Evolutionary conservation across 1,140 invertebrate genomes (phyloP), one percentile per base, ranked within the genome.

Genomic region (Asbolus verrucosus): DNA sequence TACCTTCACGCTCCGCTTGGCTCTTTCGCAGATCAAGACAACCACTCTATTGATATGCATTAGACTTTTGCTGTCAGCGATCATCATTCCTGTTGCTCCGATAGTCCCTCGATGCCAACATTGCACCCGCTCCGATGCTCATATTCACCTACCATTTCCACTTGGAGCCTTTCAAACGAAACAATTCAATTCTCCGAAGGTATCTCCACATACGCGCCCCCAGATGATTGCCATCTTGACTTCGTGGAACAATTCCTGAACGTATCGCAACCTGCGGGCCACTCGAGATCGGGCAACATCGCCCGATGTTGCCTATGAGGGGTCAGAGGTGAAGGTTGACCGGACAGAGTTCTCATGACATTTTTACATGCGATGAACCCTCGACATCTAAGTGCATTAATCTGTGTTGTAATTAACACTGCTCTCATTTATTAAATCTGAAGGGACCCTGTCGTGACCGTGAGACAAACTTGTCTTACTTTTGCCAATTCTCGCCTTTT

Each of bases 21-120:
- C 63, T 62, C 60, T 69, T 33, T 50, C 36, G 36, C 54, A 54
- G 67, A 69, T 69, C 72, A 59, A 62, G 67, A 70, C 63, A 63
- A 63, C 62, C 38, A 31, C 30, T 67, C 72, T 71, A 76, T 76
- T 76, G 74, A 76, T 74, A 76, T 76, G 74, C 74, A 76, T 72
- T 69, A 69, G 71, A 69, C 71, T 69, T 62, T 72, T 72, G 71
- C 67, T 59, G 60, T 31, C 50, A 31, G 41, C 62, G 62, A 65
- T 65, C 62, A 65, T 30, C 38, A 43, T 46, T 65, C 38, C 21
- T 65, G 38, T 46, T 65, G 31, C 54, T 59, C 21, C 24, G 65
- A 59, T 59, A 38, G 16, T 67, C 41, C 43, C 41, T 31, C 31
- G 65, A 59, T 59, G 31, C 36, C 46, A 38, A 67, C 41, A 67